A percentile compares a stretch with the other conserved stretches of the same genome.
phyloP scores from a whole-genome alignment of 2,113 vertebrate genomes.

The Xenopus laevis region DNA sequence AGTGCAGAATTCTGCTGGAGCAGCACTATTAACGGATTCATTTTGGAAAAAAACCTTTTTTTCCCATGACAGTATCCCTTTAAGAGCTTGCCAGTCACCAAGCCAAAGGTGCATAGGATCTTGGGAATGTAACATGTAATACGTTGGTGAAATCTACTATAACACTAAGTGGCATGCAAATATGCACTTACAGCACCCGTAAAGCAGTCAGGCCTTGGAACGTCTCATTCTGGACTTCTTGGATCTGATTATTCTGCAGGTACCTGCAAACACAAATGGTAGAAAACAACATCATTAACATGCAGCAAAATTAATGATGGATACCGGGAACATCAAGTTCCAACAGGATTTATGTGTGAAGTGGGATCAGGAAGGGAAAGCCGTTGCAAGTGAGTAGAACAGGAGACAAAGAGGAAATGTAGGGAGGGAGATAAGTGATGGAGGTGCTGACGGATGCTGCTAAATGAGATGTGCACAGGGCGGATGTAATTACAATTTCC shows the following conservation, averaged over 20 bases:
- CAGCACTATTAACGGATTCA: too few species aligned
- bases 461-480: too few species aligned
- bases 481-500: too few species aligned
- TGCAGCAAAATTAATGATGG: background rate
- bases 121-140: too few species aligned
- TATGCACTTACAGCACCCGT: constrained; percentile 81
- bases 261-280: constrained; percentile 65
- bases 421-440: too few species aligned
- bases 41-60: too few species aligned
- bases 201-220: constrained; percentile 81
- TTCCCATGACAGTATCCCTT: too few species aligned
- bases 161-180: too few species aligned
- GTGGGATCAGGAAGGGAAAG: background rate
- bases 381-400: background rate
- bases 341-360: background rate
- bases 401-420: background rate
- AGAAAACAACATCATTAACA: constrained; percentile 1
- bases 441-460: background rate
- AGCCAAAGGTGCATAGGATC: too few species aligned
- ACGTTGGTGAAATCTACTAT: too few species aligned
- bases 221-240: constrained; percentile 75
- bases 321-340: background rate
- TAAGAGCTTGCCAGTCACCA: too few species aligned
- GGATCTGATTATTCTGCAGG: constrained; percentile 88
- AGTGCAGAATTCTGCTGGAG: too few species aligned